Percentiles rank a stretch among this genome's conserved stretches.
phyloP scores from a whole-genome alignment of 2,797 vertebrate species.

The Morus bassanus region DNA sequence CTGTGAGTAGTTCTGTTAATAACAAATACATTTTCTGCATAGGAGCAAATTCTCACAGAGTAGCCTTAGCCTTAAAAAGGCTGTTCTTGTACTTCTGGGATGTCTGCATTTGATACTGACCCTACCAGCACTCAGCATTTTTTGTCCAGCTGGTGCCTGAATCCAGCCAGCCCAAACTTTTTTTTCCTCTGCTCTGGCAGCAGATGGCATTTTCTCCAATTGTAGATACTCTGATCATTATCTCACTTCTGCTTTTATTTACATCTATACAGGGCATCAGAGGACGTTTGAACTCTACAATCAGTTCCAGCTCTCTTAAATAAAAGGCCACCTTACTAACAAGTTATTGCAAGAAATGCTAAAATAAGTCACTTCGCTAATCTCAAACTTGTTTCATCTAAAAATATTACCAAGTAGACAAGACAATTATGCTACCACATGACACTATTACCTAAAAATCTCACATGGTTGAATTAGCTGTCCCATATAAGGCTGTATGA shows the following conservation, averaged over 20 bases:
- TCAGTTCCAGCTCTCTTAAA: not conserved
- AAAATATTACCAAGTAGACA: constrained; percentile 23
- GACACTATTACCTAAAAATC: constrained; percentile 1
- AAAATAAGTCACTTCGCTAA: constrained; percentile 30
- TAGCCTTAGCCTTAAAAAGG: not conserved
- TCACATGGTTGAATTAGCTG: not conserved
- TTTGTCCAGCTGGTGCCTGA: not conserved
- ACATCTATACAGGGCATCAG: not conserved
- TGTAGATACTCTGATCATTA: not conserved
- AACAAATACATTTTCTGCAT: not conserved
- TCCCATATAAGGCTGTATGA: not conserved
- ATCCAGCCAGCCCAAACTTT: not conserved
- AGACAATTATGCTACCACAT: not conserved
- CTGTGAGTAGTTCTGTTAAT: not conserved
- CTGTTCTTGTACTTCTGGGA: not conserved
- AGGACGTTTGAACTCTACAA: not conserved
- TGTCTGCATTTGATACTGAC: not conserved
- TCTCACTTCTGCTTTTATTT: not conserved
- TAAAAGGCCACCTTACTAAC: not conserved
- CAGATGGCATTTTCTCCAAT: not conserved
- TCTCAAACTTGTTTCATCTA: not conserved
- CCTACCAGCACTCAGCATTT: not conserved
- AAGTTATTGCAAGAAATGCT: constrained; percentile 12
- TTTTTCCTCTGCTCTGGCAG: not conserved
- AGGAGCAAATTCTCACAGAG: not conserved